Evolutionary conservation across 2,797 vertebrate species (phyloP).

Genomic region (Falco peregrinus): DNA sequence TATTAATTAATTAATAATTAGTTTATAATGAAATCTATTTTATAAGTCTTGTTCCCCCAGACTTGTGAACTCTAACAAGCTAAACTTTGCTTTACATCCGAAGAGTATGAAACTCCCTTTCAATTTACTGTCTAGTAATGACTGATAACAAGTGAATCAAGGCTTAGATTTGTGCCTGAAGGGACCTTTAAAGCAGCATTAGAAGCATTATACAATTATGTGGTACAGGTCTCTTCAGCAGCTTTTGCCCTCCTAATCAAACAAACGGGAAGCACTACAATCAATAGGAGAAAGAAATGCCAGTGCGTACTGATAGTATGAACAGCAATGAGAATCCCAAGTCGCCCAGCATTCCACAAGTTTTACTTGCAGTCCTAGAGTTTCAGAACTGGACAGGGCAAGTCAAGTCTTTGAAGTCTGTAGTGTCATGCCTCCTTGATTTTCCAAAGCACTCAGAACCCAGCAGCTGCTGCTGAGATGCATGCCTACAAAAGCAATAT

Average conservation of each 20-base stretch:
- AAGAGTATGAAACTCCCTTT: fast-evolving
- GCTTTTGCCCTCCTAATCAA: background rate
- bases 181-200: background rate
- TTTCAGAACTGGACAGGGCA: background rate
- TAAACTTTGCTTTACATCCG: background rate
- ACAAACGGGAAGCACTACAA: background rate
- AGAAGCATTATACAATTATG: background rate
- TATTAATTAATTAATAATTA: background rate
- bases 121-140: background rate
- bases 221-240: background rate
- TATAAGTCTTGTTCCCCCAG: background rate
- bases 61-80: background rate
- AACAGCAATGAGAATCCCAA: background rate
- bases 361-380: background rate
- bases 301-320: background rate
- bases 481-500: background rate
- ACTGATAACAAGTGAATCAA: background rate
- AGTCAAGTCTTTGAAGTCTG: background rate
- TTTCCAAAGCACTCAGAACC: background rate
- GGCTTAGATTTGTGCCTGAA: background rate
- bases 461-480: background rate
- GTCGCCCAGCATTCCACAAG: background rate
- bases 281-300: background rate
- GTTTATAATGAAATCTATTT: background rate
- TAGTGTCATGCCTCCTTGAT: background rate